Conservation (phyloP, 35 echinoderm and acorn worm genomes). For the Heliocidaris erythrogramma region DNA sequence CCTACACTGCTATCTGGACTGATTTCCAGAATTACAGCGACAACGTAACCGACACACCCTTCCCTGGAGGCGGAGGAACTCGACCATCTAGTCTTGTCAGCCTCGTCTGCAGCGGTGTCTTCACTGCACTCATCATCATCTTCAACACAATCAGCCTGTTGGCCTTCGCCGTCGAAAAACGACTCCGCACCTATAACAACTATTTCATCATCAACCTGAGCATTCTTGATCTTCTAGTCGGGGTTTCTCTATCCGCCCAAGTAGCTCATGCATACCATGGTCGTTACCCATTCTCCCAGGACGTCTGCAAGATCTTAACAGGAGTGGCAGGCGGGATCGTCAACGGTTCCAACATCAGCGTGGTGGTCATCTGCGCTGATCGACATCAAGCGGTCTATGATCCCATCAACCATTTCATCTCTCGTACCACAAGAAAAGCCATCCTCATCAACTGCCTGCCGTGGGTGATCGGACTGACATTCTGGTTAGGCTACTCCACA, state of each 20-base stretch:
- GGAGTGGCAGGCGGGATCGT: not conserved
- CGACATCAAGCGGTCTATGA: slow-evolving; percentile 44
- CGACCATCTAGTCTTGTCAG: not conserved
- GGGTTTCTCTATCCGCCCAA: not conserved
- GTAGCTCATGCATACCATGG: not conserved
- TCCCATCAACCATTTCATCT: slow-evolving; percentile 38
- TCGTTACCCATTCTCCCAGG: slow-evolving; percentile 27
- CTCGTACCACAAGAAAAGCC: slow-evolving; percentile 18
- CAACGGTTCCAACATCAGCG: not conserved
- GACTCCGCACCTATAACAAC: slow-evolving; percentile 50
- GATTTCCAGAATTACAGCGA: not conserved
- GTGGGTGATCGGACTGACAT: not conserved
- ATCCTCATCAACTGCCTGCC: not conserved
- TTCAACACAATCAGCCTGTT: slow-evolving; percentile 24
- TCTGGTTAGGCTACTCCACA: not conserved
- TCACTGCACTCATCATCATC: slow-evolving; percentile 8
- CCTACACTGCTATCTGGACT: not conserved
- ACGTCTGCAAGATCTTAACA: slow-evolving; percentile 19
- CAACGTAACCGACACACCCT: not conserved
- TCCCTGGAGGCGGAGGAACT: not conserved
- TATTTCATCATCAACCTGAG: slow-evolving; percentile 55
- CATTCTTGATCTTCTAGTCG: slow-evolving; percentile 32
- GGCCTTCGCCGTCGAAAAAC: slow-evolving; percentile 41
- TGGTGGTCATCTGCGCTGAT: slow-evolving; percentile 51
- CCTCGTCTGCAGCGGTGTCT: not conserved